A percentile compares a stretch with the other conserved stretches of the same genome.
Conservation (phyloP, 2,797 vertebrate species). For the Spinibarbus caldwelli region DNA sequence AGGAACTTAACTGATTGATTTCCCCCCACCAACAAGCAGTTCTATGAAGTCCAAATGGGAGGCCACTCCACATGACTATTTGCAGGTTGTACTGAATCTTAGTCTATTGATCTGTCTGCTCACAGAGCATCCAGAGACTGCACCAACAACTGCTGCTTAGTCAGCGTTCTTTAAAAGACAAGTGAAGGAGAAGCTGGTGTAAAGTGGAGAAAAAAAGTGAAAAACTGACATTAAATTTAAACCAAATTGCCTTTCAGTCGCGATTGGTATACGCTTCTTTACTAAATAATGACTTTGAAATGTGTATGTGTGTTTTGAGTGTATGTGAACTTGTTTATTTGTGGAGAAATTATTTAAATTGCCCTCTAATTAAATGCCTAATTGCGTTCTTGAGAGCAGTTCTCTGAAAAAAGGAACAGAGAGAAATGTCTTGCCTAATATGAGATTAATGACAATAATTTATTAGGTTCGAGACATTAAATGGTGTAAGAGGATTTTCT, state of each 20-base stretch:
- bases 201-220: background rate
- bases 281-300: conserved; percentile 29
- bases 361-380: conserved; percentile 66
- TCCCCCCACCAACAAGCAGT: conserved; percentile 60
- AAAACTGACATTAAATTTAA: conserved; percentile 1
- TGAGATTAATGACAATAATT: conserved; percentile 73
- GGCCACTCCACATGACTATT: conserved; percentile 67
- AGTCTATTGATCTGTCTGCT: conserved; percentile 73
- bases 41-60: conserved; percentile 60
- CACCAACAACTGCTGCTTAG: conserved; percentile 69
- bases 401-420: conserved; percentile 57
- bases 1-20: conserved; percentile 72
- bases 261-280: background rate
- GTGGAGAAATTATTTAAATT: conserved; percentile 57
- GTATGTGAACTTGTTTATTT: conserved; percentile 38
- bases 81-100: conserved; percentile 70
- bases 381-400: conserved; percentile 63
- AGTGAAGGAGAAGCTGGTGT: conserved; percentile 6
- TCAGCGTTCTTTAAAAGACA: conserved; percentile 68
- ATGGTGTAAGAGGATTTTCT: conserved; percentile 65
- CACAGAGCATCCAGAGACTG: conserved; percentile 56
- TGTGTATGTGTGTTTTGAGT: conserved; percentile 48
- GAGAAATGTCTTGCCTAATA: conserved; percentile 59
- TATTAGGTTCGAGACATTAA: conserved; percentile 73
- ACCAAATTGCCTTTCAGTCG: no score